Evolutionary conservation across 92 coral and sea anemone genomes (phyloP).

Genomic region (Bergia puertoricense): DNA sequence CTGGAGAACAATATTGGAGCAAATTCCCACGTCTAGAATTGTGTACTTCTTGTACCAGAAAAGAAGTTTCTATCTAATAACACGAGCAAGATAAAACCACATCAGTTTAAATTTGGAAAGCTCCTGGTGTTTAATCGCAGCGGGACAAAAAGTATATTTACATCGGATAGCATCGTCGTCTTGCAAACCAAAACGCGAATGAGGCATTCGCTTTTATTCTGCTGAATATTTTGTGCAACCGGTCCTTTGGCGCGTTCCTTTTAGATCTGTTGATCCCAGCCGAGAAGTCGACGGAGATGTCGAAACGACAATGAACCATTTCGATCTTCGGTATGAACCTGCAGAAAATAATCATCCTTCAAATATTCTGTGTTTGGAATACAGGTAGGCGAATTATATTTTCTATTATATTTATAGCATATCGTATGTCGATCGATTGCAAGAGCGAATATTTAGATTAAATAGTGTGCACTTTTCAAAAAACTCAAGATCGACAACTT

Average conservation of each 20-base stretch:
- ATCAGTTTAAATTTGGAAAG: neutral
- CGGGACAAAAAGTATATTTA: neutral
- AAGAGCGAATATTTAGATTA: too few relatives aligned
- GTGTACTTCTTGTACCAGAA: neutral
- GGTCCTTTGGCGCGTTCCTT: neutral
- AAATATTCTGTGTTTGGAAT: conserved; percentile 12
- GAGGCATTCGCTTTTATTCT: neutral
- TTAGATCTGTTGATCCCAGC: neutral
- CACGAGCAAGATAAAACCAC: too few relatives aligned
- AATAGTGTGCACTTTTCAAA: too few relatives aligned
- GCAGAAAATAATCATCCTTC: conserved; percentile 1
- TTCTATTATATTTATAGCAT: neutral
- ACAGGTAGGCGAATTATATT: conserved; percentile 16
- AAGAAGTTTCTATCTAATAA: neutral
- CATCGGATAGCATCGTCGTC: neutral
- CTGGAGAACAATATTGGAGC: conserved; percentile 6
- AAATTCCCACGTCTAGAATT: neutral
- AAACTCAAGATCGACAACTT: too few relatives aligned
- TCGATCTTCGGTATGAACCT: neutral
- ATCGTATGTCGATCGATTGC: neutral
- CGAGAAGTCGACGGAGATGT: neutral
- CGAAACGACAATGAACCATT: neutral
- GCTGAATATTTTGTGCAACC: neutral
- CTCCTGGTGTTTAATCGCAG: neutral
- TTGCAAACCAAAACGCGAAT: conserved; percentile 6